phyloP scores from a whole-genome alignment of 2,113 vertebrate species.

The Pogona vitticeps region DNA sequence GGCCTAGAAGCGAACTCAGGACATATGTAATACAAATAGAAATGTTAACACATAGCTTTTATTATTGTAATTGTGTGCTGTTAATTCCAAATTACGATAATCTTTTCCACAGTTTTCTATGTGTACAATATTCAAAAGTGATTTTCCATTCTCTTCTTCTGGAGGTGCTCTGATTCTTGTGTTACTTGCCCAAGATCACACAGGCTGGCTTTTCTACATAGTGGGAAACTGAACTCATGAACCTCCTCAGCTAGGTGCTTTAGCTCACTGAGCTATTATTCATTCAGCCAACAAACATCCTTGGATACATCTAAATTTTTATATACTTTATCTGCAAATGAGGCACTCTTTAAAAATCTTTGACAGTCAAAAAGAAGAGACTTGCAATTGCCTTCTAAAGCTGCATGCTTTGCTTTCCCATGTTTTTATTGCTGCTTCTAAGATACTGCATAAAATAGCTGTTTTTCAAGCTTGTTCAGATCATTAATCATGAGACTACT shows the following conservation, averaged over 20 bases:
- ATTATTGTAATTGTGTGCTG: too few species aligned
- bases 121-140: too few species aligned
- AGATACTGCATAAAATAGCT: background rate
- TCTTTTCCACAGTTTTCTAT: too few species aligned
- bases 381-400: background rate
- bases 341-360: background rate
- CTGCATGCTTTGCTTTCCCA: background rate
- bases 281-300: background rate
- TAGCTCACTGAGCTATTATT: too few species aligned
- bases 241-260: too few species aligned
- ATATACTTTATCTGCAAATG: background rate
- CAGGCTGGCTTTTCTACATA: too few species aligned
- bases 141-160: too few species aligned
- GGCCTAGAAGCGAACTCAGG: background rate
- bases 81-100: too few species aligned
- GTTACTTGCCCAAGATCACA: too few species aligned
- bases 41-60: background rate
- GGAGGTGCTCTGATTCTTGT: too few species aligned
- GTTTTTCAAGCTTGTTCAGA: background rate
- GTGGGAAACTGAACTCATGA: too few species aligned
- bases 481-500: background rate
- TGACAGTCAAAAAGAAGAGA: background rate
- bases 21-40: too few species aligned
- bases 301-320: background rate
- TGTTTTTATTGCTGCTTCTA: conserved; percentile 3